These are phyloP conservation scores for Sus cebifrons DNA, from an alignment of 2,797 vertebrate species.

Conservation along the genomic window DNA sequence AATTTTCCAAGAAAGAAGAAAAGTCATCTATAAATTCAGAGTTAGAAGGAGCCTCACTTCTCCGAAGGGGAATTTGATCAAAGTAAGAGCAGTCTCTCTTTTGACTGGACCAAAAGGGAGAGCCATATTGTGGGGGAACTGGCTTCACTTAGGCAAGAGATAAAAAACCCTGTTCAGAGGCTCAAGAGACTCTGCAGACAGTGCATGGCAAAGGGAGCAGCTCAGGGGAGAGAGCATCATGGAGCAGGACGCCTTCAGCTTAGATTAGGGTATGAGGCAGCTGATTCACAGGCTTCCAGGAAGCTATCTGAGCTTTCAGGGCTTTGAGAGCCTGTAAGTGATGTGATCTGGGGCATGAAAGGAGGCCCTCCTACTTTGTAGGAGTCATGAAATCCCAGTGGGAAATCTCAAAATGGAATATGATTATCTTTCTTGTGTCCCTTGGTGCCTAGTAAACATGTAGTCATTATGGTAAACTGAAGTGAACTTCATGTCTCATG, in stretches of 20 bases:
- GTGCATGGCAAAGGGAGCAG: no score
- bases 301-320: neutral
- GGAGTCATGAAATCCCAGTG: neutral
- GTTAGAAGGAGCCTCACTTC: neutral
- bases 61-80: neutral
- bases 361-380: neutral
- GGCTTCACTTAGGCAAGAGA: neutral
- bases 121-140: neutral
- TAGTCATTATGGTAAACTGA: neutral
- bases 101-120: neutral
- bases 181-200: neutral
- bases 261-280: neutral
- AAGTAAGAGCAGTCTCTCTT: neutral
- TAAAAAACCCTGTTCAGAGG: neutral
- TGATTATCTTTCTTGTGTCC: neutral
- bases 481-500: neutral
- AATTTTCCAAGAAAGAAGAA: constrained; percentile 33
- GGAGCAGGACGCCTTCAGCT: neutral
- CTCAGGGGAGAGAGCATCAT: neutral
- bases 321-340: neutral
- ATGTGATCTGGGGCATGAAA: neutral
- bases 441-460: neutral
- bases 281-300: neutral
- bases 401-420: neutral
- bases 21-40: neutral